Evolutionary conservation across 2,888 invertebrate genomes (phyloP).

Genomic region (Apamea monoglypha): DNA sequence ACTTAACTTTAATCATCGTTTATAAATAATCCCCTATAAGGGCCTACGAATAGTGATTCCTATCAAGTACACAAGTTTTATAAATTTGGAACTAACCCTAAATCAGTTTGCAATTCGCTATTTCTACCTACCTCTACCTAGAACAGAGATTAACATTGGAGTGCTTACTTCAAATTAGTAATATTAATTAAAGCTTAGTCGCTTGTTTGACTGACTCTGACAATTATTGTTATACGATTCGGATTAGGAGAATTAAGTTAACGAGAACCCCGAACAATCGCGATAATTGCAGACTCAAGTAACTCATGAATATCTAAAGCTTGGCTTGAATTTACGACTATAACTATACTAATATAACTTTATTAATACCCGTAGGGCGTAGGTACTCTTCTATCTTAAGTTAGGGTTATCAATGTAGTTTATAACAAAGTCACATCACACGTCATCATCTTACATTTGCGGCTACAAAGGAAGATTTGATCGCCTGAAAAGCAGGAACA

Average conservation of each 20-base stretch:
- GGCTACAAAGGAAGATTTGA: no score
- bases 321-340: background rate
- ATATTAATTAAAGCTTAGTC: constrained; percentile 3
- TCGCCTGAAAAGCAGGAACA: background rate
- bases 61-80: background rate
- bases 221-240: constrained; percentile 9
- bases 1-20: background rate
- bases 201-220: constrained; percentile 4
- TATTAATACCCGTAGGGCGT: background rate
- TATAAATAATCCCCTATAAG: background rate
- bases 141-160: background rate
- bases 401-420: background rate
- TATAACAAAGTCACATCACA: background rate
- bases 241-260: constrained; percentile 12
- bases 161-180: background rate
- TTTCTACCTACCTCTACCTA: background rate
- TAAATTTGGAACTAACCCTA: background rate
- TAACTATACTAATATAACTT: background rate
- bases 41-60: background rate
- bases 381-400: background rate
- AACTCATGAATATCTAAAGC: constrained; percentile 1
- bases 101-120: background rate
- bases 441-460: background rate
- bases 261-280: background rate
- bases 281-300: background rate